Conservation (phyloP, 1,140 invertebrate genomes). For the Drosophila ogumai region DNA sequence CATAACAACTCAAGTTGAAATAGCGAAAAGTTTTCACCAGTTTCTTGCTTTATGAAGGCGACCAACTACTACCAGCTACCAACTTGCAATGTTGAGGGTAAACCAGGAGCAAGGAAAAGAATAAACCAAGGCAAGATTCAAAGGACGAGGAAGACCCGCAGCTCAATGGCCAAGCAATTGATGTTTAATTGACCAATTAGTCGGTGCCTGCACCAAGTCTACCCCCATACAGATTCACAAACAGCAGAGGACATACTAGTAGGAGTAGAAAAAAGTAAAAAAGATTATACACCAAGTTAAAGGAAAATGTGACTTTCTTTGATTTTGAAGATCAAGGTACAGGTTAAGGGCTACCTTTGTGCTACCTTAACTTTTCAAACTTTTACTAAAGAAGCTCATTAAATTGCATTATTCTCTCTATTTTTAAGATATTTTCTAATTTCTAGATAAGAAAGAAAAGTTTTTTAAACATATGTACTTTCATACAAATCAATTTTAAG, state of each 20-base stretch:
- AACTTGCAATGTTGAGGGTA: constrained; percentile 13
- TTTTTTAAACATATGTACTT: too few relatives aligned
- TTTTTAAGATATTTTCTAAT: too few relatives aligned
- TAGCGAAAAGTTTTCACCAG: constrained; percentile 77
- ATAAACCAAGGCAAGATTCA: constrained; percentile 14
- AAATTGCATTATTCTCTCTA: too few relatives aligned
- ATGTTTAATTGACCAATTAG: constrained; percentile 83
- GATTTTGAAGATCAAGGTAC: neutral
- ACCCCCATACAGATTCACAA: constrained; percentile 9
- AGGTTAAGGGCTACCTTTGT: too few relatives aligned
- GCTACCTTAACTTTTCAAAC: too few relatives aligned
- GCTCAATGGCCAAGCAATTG: constrained; percentile 71
- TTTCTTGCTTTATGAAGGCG: constrained; percentile 61
- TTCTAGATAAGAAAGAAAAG: too few relatives aligned
- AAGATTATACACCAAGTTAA: neutral
- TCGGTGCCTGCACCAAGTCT: constrained; percentile 57
- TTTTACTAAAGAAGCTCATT: too few relatives aligned
- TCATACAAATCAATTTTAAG: too few relatives aligned
- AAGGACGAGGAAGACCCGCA: constrained; percentile 58
- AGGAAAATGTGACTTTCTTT: neutral
- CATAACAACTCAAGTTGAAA: constrained; percentile 85
- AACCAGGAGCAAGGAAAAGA: constrained; percentile 7
- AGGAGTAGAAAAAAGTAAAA: neutral
- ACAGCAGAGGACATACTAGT: neutral
- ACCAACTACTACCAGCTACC: constrained; percentile 16